Evolutionary conservation across 2,888 invertebrate species (phyloP).

Genomic region (Magallana nippona): DNA sequence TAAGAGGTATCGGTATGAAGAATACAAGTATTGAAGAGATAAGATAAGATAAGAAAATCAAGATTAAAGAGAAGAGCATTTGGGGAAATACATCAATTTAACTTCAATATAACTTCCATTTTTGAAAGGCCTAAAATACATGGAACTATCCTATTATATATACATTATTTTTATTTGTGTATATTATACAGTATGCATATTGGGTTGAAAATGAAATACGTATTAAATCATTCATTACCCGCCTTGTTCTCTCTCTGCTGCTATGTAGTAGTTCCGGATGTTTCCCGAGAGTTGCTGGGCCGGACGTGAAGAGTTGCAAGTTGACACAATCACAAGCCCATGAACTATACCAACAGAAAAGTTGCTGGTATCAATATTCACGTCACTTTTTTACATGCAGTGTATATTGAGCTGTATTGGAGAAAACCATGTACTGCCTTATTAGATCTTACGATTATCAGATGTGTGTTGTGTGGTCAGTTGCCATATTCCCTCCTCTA

Average conservation of each 20-base stretch:
- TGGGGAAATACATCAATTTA: too few species aligned
- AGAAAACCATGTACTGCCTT: not conserved
- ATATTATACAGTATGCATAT: too few species aligned
- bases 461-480: constrained; percentile 39
- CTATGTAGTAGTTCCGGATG: constrained; percentile 39
- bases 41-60: too few species aligned
- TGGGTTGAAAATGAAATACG: not conserved
- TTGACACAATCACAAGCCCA: not conserved
- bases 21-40: too few species aligned
- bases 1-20: too few species aligned
- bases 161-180: too few species aligned
- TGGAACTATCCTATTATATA: too few species aligned
- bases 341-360: not conserved
- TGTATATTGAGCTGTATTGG: not conserved
- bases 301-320: not conserved
- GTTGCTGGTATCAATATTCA: too few species aligned
- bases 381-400: too few species aligned
- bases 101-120: too few species aligned
- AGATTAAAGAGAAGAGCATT: too few species aligned
- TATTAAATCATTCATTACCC: constrained; percentile 7
- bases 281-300: constrained; percentile 37
- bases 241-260: constrained; percentile 33
- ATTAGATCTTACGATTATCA: constrained; percentile 4
- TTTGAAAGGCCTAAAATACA: too few species aligned
- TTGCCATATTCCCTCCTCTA: constrained; percentile 37